Evolutionary conservation across 1,140 invertebrate genomes (phyloP), one percentile per base, ranked within the genome.

Genomic region (Ditylenchus dipsaci): DNA sequence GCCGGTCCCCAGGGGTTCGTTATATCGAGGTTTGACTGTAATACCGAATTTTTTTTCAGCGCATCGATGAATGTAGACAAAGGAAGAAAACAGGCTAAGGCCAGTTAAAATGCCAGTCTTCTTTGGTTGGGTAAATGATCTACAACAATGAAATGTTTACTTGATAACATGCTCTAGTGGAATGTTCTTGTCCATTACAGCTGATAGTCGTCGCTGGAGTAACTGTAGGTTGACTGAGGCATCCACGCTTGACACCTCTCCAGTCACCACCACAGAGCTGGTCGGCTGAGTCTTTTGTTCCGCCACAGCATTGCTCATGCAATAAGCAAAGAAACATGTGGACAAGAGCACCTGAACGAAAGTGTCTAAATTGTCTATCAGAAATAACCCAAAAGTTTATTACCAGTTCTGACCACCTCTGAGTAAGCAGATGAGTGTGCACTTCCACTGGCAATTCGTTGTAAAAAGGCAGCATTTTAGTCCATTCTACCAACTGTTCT

Each of bases 401-500:
- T 17, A 78, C 81, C 23, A 82, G 69, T 62, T 82, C 80, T 8
- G 80, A 75, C 94, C 94, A 97, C 84, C 95, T 94, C 84, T 95
- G 91, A 72, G 93, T 96, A 71, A 97, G 87, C 72, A 97, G 87
- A 84, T 91, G 90, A 61, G 92, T 94, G 83, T 95, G 84, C 19
- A 87, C 90, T 85, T 94, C 91, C 68, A 95, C 90, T 27, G 93
- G 92, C 73, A 96, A 88, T 84, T 96, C 92, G 83, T 90, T 87
- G 83, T 95, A 96, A 85, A 97, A 97, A 38, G 94, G 94, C 83
- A 97, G 85, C 84, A 93, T 89, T 85, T 95, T 95, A 76, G 93
- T 96, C 94, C 94, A 97, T 85, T 95, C 92, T 67, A 97, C 93
- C 85, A 97, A 88, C 85, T 95, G 94, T 86, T 92, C 80, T 15